Percentiles rank a stretch among this genome's conserved stretches.
Evolutionary conservation across 2,113 vertebrate species (phyloP).

Genomic region (Lates calcarifer): DNA sequence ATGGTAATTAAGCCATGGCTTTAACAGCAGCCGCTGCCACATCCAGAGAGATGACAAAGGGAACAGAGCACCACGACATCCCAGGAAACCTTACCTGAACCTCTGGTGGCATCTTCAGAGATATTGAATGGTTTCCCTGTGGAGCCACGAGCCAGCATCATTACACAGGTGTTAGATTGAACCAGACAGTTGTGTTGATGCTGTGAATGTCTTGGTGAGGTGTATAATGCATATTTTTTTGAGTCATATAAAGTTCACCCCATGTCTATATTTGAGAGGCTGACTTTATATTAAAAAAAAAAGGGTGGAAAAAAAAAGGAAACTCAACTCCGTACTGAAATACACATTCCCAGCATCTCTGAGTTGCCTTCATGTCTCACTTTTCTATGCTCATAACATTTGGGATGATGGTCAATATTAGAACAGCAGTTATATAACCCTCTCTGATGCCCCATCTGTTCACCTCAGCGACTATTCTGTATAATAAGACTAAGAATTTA

Average conservation of each 20-base stretch:
- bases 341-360: not conserved
- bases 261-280: not conserved
- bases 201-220: not conserved
- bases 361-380: constrained; percentile 5
- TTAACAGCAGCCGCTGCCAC: constrained; percentile 8
- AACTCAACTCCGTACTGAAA: not conserved
- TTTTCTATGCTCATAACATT: constrained; percentile 12
- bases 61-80: not conserved
- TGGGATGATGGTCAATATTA: constrained; percentile 17
- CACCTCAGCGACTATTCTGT: constrained; percentile 12
- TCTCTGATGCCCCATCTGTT: constrained; percentile 57
- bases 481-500: constrained; percentile 22
- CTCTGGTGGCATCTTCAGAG: constrained; percentile 6
- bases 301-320: not conserved
- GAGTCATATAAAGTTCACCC: not conserved
- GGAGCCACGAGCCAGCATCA: not conserved
- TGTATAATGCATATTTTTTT: constrained; percentile 4
- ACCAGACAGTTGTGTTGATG: not conserved
- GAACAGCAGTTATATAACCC: constrained; percentile 48
- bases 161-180: constrained; percentile 44
- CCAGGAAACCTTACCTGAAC: not conserved
- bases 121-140: constrained; percentile 7
- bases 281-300: not conserved
- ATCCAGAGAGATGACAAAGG: not conserved
- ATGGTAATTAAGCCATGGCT: constrained; percentile 49